These are phyloP conservation scores for Cheumatopsyche charites DNA, from an alignment of 1,140 invertebrate genomes.

Conservation along the genomic window DNA sequence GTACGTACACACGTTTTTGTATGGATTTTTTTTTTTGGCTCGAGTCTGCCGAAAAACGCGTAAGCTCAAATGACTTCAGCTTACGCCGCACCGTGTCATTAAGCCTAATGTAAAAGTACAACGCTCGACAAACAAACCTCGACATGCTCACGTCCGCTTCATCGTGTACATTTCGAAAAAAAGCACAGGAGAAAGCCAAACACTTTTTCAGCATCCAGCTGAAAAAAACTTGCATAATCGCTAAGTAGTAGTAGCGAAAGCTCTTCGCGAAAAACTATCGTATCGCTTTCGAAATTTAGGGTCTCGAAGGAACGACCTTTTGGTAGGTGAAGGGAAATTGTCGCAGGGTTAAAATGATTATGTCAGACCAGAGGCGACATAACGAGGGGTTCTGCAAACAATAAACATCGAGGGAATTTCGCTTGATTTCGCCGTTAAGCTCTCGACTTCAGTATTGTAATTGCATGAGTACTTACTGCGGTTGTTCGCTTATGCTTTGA, in stretches of 20 bases:
- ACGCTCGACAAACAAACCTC: not conserved
- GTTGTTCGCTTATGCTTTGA: too few species aligned
- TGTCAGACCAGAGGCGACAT: not conserved
- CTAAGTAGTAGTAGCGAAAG: too few species aligned
- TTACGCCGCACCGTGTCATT: constrained; percentile 7
- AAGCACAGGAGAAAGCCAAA: too few species aligned
- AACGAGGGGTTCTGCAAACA: constrained; percentile 10
- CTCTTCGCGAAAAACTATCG: too few species aligned
- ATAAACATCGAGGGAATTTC: not conserved
- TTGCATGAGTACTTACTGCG: too few species aligned
- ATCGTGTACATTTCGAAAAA: too few species aligned
- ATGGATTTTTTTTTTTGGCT: constrained; percentile 5
- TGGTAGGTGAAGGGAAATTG: not conserved
- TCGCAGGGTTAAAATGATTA: constrained; percentile 1
- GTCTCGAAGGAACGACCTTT: not conserved
- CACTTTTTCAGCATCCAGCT: too few species aligned
- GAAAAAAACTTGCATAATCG: too few species aligned
- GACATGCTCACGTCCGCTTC: too few species aligned
- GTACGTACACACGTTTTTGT: not conserved
- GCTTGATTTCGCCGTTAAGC: too few species aligned
- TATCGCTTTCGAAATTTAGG: not conserved
- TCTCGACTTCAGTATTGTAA: too few species aligned
- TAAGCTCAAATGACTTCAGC: constrained; percentile 9
- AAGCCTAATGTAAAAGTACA: constrained; percentile 24
- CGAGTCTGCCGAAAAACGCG: not conserved